Base-by-base conservation (phyloP, 2,888 invertebrate species). In the Meiosimyza platycephala region DNA sequence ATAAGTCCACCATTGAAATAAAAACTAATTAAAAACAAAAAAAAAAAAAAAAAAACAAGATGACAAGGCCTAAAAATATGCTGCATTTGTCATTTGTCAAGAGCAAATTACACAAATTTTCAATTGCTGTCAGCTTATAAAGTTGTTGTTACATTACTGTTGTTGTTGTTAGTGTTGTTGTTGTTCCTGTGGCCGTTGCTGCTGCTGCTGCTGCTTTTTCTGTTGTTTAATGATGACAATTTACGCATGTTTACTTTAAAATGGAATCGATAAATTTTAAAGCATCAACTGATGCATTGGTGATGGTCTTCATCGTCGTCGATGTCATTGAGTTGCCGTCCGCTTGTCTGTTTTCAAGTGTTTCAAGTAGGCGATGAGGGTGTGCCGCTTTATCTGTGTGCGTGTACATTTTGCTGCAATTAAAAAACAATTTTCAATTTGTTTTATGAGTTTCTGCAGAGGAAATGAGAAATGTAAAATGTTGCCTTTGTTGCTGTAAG, bases 381-480 rank as follows among this genome's bases (percentile, higher is more conserved):
- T 40, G 40, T 40, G 40, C 1, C 40, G 9, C 40, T 7, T 2
- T 40, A 2, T 40, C 9, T 40, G 9, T 40, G 9, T 40, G 40
- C 40, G 40, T 40, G 40, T 9, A 40, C 9, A 1, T 40, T 40
- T 3, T 40, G 40, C 40, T 40, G 70, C 70, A 70, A 70, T 70
- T 70, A 70, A 70, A 59, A 70, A 63, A 62, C 70, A 63, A 70
- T 70, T 70, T 70, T 62, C 50, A 67, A 70, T 62, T 51, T 63
- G 70, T 54, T 69, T 70, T 62, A 70, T 70, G 70, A 70, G n/a
- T 70, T 52, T 62, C 70, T 54, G 60, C 51, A 50, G 60, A 60
- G 33, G 40, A n/a, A 52, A 16, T 51, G 28, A 18, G 40, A 52
- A 40, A 40, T 40, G 40, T 40, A 40, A 40, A 40, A 40, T 40